These are phyloP conservation scores for Trachemys scripta DNA, from an alignment of 2,113 vertebrate genomes.

Conservation along the genomic window DNA sequence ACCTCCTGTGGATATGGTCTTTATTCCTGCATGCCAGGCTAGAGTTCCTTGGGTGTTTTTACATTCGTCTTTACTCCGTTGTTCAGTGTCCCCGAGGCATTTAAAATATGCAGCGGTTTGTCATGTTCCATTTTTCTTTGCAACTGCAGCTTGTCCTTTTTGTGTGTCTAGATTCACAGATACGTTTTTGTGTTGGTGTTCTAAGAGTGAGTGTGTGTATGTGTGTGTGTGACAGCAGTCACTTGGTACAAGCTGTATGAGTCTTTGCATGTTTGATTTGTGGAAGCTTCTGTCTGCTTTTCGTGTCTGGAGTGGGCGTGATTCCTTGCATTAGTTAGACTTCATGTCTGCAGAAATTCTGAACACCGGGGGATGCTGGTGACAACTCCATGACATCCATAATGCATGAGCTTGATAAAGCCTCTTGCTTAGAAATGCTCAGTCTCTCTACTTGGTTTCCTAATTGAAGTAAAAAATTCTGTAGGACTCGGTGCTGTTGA, in stretches of 20 bases:
- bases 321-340: background rate
- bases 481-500: background rate
- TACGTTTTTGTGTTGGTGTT: background rate
- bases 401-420: slow-evolving; percentile 8
- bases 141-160: background rate
- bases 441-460: background rate
- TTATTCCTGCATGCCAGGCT: background rate
- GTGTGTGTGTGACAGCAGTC: background rate
- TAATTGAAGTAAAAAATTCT: background rate
- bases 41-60: background rate
- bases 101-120: slow-evolving; percentile 26
- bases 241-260: background rate
- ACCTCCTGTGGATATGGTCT: background rate
- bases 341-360: background rate
- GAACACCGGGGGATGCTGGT: background rate
- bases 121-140: slow-evolving; percentile 6
- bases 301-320: background rate
- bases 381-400: background rate
- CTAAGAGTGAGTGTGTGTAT: background rate
- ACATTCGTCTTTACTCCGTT: background rate
- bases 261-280: background rate
- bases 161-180: background rate
- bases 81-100: background rate
- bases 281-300: background rate
- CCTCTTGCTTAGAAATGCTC: background rate